A percentile compares a stretch with the other conserved stretches of the same genome.
These are phyloP conservation scores for Cygnus olor DNA, from an alignment of 2,797 vertebrate species.

Conservation along the genomic window DNA sequence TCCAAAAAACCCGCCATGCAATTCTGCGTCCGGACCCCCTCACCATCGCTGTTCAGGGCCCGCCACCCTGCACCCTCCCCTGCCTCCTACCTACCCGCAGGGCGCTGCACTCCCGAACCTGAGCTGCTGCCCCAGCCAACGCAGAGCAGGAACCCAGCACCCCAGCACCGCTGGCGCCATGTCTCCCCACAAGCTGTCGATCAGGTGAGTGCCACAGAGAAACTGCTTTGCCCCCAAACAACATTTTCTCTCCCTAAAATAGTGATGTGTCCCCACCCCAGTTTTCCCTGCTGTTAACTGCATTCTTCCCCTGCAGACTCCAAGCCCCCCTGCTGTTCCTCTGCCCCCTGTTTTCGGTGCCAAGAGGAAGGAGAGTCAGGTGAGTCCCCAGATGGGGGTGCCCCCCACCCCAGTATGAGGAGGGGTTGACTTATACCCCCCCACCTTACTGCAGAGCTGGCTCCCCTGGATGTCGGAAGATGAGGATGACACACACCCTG, in stretches of 20 bases:
- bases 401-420: neutral
- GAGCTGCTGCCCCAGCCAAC: neutral
- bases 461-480: neutral
- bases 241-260: neutral
- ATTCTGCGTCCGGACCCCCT: neutral
- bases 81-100: neutral
- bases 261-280: neutral
- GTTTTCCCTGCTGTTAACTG: neutral
- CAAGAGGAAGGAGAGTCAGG: neutral
- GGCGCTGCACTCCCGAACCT: neutral
- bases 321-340: neutral
- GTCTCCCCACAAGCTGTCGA: neutral
- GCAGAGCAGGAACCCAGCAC: neutral
- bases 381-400: neutral
- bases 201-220: neutral
- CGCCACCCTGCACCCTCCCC: neutral
- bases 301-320: neutral
- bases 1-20: neutral
- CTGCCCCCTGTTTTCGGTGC: neutral
- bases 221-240: neutral
- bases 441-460: neutral
- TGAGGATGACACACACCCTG: neutral
- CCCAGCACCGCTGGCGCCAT: neutral
- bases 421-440: neutral
- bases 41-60: neutral